Base-by-base conservation (phyloP, 2,888 invertebrate species). In the Pyralis farinalis region DNA sequence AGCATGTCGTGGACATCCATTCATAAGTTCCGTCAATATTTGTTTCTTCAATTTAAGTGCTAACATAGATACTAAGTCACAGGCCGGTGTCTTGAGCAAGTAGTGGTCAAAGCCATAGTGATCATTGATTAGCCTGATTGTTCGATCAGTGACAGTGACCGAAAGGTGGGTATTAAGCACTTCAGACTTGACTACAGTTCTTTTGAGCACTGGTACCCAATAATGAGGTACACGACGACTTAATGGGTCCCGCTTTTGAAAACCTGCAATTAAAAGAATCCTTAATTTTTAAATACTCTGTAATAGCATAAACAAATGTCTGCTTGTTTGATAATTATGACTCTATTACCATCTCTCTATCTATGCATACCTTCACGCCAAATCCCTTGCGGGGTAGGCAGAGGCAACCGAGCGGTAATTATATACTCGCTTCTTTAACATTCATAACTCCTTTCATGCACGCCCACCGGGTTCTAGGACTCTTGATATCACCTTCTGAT, bases 51-150 rank as follows among this genome's bases (percentile, higher is more conserved):
- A 71, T 64, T 93, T 93, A 54, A 98, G 81, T 1, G 97, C 97
- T 53, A 99, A 80, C 63, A 93, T 83, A 0, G 98, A 98, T 56
- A 93, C 93, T 41, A 99, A 87, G 82, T 99, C 98, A 74, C 97
- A 96, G 7, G 98, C 97, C 46, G 94, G 93, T 7, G 97, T 97
- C 93, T 97, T 94, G 12, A 99, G 90, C 61, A 99, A 88, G 81
- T 99, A 99, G 75, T 95, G 94, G 85, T 99, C 99, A 63, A 99
- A 95, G 6, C 99, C 99, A 84, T 94, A 94, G 66, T 95, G 92
- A 51, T 96, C 92, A 82, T 98, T 95, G 51, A 99, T 97, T 50
- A 97, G 90, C 54, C 92, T 89, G 40, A 98, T 90, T 0, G 98
- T 94, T 55, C 98, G 90, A 42, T 93, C 91, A 5, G 99, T 99